Percentiles rank a stretch among this genome's conserved stretches.
phyloP scores from a whole-genome alignment of 2,113 vertebrate species.

The Canis aureus region DNA sequence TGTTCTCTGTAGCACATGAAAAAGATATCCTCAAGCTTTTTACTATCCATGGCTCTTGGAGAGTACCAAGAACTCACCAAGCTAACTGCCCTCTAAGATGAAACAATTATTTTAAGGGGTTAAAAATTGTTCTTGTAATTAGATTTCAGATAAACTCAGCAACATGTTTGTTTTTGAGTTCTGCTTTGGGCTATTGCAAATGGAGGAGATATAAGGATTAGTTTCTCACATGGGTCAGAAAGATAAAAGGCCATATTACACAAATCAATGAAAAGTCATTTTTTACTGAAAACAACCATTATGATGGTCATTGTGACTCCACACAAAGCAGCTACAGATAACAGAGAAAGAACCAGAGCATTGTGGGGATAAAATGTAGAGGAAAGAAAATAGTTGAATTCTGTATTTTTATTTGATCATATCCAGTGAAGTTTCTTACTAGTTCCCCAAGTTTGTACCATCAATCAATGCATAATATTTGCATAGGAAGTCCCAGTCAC shows the following conservation, averaged over 20 bases:
- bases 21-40: not conserved
- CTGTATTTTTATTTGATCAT: not conserved
- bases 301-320: not conserved
- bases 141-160: not conserved
- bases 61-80: not conserved
- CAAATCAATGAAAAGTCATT: conserved; percentile 51
- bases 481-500: not conserved
- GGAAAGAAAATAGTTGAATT: not conserved
- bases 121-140: conserved; percentile 21
- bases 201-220: not conserved
- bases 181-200: not conserved
- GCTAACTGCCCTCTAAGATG: not conserved
- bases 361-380: not conserved
- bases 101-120: not conserved
- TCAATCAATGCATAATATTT: not conserved
- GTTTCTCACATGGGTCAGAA: not conserved
- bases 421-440: not conserved
- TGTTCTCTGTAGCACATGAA: not conserved
- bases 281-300: conserved; percentile 12
- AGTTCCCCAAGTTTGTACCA: not conserved
- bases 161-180: not conserved
- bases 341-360: not conserved
- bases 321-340: not conserved
- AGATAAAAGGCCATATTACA: conserved; percentile 50
- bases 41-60: not conserved